These are phyloP conservation scores for Galagoides demidoff DNA, from an alignment of 2,797 vertebrate genomes.

Conservation along the genomic window DNA sequence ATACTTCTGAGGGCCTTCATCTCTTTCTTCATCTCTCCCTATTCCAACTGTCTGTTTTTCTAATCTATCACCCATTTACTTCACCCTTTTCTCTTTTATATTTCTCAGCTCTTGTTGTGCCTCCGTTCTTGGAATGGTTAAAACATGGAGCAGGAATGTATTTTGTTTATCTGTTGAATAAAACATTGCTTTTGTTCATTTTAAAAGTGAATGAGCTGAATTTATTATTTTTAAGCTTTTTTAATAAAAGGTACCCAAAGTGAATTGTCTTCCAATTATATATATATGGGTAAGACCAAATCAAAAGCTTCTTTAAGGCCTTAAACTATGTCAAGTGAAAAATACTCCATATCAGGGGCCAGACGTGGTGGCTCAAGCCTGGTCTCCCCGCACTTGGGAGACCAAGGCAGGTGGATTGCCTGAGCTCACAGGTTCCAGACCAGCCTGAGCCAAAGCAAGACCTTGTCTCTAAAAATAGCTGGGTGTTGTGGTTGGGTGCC, in stretches of 20 bases:
- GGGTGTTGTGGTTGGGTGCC: too few species aligned
- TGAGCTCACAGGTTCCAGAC: too few species aligned
- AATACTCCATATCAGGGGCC: neutral
- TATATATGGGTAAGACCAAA: slow-evolving; percentile 29
- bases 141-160: slow-evolving; percentile 36
- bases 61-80: neutral
- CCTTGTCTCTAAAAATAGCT: too few species aligned
- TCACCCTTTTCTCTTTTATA: neutral
- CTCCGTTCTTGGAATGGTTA: slow-evolving; percentile 44
- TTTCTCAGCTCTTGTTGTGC: neutral
- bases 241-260: neutral
- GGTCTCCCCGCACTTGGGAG: too few species aligned
- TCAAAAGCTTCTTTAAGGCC: slow-evolving; percentile 14
- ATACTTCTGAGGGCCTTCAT: neutral
- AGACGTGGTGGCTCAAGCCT: too few species aligned
- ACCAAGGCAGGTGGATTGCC: too few species aligned
- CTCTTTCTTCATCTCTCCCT: neutral
- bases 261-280: slow-evolving; percentile 59
- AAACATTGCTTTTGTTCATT: slow-evolving; percentile 57
- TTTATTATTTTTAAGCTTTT: slow-evolving; percentile 48
- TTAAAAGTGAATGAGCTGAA: slow-evolving; percentile 35
- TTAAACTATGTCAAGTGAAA: slow-evolving; percentile 49
- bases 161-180: slow-evolving; percentile 57
- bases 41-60: neutral
- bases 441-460: too few species aligned